phyloP scores from a whole-genome alignment of 92 coral and sea anemone species.

The Palythoa grandis region DNA sequence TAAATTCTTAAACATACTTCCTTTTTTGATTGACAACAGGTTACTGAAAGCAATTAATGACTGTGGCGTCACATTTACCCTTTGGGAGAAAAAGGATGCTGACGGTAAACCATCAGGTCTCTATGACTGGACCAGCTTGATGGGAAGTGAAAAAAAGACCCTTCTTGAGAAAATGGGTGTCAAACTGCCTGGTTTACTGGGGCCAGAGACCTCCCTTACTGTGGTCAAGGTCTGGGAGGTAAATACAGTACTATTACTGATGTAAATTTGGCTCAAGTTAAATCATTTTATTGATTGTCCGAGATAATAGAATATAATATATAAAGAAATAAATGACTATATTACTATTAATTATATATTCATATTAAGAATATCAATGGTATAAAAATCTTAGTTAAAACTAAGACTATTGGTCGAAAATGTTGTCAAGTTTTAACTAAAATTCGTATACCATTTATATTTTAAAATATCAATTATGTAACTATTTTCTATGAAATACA shows the following conservation, averaged over 20 bases:
- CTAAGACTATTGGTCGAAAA: not conserved
- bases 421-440: too few relatives aligned
- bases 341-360: not conserved
- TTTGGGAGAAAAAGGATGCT: conserved; percentile 46
- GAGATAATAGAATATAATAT: too few relatives aligned
- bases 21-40: conserved; percentile 17
- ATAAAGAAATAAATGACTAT: conserved; percentile 1
- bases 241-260: not conserved
- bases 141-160: conserved; percentile 32
- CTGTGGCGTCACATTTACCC: conserved; percentile 49
- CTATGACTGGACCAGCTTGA: conserved; percentile 42
- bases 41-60: conserved; percentile 33
- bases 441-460: not conserved
- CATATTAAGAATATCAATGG: not conserved
- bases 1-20: not conserved
- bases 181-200: conserved; percentile 38
- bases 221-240: conserved; percentile 44
- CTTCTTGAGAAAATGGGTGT: conserved; percentile 26
- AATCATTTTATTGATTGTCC: conserved; percentile 8
- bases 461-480: too few relatives aligned
- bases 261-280: not conserved
- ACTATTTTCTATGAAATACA: not conserved
- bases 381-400: not conserved
- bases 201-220: conserved; percentile 37
- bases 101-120: conserved; percentile 44